Conservation (phyloP, 2,888 invertebrate genomes). For the Epicampocera succincta region DNA sequence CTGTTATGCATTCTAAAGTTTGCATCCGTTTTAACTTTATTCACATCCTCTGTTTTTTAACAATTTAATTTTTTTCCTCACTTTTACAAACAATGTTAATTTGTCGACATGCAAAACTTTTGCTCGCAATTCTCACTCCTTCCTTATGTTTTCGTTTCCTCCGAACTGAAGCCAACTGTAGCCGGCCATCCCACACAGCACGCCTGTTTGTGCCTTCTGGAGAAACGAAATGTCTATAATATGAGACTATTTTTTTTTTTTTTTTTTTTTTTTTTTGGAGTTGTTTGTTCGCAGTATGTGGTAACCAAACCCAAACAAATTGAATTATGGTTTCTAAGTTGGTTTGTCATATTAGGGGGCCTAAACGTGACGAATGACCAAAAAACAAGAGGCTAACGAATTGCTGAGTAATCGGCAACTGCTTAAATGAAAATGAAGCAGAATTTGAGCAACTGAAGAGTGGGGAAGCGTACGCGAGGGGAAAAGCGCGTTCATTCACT, state of each 20-base stretch:
- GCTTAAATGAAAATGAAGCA: slow-evolving; percentile 13
- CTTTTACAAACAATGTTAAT: slow-evolving; percentile 62
- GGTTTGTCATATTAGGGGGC: slow-evolving; percentile 71
- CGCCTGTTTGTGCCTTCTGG: neutral
- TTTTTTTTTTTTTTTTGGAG: neutral
- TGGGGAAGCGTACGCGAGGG: slow-evolving; percentile 45
- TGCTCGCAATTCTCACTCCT: slow-evolving; percentile 39
- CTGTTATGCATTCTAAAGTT: slow-evolving; percentile 46
- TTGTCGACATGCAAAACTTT: slow-evolving; percentile 69
- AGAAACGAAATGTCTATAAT: slow-evolving; percentile 6
- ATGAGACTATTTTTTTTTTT: slow-evolving; percentile 15
- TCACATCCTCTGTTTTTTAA: slow-evolving; percentile 61
- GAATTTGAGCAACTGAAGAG: slow-evolving; percentile 9
- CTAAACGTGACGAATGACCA: slow-evolving; percentile 73
- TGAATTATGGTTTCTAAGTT: slow-evolving; percentile 71
- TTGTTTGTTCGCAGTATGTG: slow-evolving; percentile 61
- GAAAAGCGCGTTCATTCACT: slow-evolving; percentile 56
- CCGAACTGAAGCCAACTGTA: neutral
- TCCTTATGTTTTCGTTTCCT: slow-evolving; percentile 29
- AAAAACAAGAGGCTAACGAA: slow-evolving; percentile 67
- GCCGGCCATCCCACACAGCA: neutral
- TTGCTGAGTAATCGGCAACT: slow-evolving; percentile 64
- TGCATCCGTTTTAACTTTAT: slow-evolving; percentile 64
- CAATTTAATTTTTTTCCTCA: slow-evolving; percentile 40
- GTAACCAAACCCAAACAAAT: slow-evolving; percentile 69